A percentile compares a stretch with the other conserved stretches of the same genome.
phyloP scores from a whole-genome alignment of 2,888 invertebrate species.

The Gisinianus flammeolus region DNA sequence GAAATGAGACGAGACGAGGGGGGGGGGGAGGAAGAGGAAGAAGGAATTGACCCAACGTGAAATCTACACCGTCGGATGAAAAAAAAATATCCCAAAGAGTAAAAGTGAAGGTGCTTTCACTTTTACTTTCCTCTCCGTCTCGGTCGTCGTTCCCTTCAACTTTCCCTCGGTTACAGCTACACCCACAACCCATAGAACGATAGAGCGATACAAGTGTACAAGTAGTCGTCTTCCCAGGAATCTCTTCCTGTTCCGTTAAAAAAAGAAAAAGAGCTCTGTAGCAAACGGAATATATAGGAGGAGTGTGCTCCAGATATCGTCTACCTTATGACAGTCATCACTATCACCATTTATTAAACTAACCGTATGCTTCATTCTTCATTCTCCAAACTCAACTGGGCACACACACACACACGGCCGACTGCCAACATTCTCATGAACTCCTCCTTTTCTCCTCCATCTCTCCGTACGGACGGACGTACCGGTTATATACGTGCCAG shows the following conservation, averaged over 20 bases:
- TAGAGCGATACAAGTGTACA: too few relatives aligned
- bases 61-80: not conserved
- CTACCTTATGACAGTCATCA: constrained; percentile 3
- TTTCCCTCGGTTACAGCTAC: too few relatives aligned
- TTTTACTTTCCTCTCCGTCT: constrained; percentile 1
- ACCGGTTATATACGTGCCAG: too few relatives aligned
- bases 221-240: not conserved
- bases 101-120: not conserved
- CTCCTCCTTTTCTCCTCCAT: too few relatives aligned
- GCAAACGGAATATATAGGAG: too few relatives aligned
- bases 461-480: too few relatives aligned
- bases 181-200: too few relatives aligned
- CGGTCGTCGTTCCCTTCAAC: not conserved
- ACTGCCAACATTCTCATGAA: too few relatives aligned
- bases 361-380: too few relatives aligned
- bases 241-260: not conserved
- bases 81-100: not conserved
- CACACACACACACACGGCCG: too few relatives aligned
- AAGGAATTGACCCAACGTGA: not conserved
- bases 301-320: too few relatives aligned
- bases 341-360: not conserved
- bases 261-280: not conserved
- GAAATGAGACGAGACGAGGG: not conserved
- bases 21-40: not conserved
- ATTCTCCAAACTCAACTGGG: too few relatives aligned